Evolutionary conservation across 2,797 vertebrate genomes (phyloP), one percentile per base, ranked within the genome.

Genomic region (Apodemus agrarius): DNA sequence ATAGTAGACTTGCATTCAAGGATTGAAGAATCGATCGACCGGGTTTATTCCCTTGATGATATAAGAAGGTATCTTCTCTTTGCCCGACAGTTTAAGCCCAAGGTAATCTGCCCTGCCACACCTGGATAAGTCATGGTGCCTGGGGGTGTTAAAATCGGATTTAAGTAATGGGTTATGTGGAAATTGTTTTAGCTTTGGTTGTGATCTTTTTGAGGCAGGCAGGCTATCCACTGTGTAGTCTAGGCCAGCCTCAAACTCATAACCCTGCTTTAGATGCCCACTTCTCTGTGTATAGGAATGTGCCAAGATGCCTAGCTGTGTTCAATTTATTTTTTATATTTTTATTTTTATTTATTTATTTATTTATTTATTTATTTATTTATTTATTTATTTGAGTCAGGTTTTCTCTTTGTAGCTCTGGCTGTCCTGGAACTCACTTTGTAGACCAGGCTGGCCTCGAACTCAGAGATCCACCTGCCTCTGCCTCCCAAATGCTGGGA

Each of bases 71-170:
- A 99, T 81, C 99, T 99, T 97, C 99, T 99, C 6, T 99, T 99
- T 95, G 99, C 99, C 13, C 98, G 99, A 54, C 99, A 99, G 98
- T 99, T 99, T 98, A 99, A 99, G 98, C 99, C 99, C 2, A 99
- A 99, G 99, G 99, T 99, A 98, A 98, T 52, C 72, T 81, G 61
- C 2, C 54, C 2, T 67, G 97, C 94, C 67, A 11, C 89, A 61
- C 34, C 89, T 9, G 49, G 79, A 90, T 95, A 81, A 40, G 2
- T 8, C 12, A 76, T 85, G 57, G n/a, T 63, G 82, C 3, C 16
- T 46, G 11, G 6, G 17, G 63, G 17, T 90, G 43, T 78, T 87
- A 65, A 24, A 83, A 65, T 76, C 37, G 4, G n/a, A 74, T 63
- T 69, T 96, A 76, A 87, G 83, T 31, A 69, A 57, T 87, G 17